These are phyloP conservation scores for Listrodromus nycthemerus DNA, from an alignment of 2,888 invertebrate species.

Conservation along the genomic window DNA sequence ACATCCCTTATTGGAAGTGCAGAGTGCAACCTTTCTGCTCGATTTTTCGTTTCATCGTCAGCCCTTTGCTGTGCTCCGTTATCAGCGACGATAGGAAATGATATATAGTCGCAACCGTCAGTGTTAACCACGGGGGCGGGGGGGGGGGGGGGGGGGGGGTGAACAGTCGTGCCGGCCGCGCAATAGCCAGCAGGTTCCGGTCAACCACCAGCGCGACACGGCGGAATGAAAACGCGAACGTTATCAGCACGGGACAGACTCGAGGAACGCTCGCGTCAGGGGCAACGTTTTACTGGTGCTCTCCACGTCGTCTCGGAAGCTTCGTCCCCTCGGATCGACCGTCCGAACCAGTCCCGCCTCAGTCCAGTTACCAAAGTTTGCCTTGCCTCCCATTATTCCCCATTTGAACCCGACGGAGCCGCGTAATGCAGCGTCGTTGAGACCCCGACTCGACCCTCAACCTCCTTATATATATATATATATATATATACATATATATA, in stretches of 20 bases:
- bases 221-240: constrained; percentile 53
- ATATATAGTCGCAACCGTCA: constrained; percentile 10
- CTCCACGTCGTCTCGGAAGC: constrained; percentile 29
- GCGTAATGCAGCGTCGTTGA: constrained; percentile 61
- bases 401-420: constrained; percentile 62
- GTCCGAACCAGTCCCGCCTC: constrained; percentile 35
- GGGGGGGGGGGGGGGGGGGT: not conserved
- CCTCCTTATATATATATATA: not conserved
- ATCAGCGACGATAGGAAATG: constrained; percentile 22
- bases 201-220: constrained; percentile 49
- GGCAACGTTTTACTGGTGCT: constrained; percentile 40
- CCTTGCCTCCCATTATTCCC: constrained; percentile 71
- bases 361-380: constrained; percentile 73
- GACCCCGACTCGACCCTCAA: constrained; percentile 13
- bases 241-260: constrained; percentile 64
- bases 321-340: constrained; percentile 53
- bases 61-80: not conserved
- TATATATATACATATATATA: not conserved
- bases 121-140: not conserved
- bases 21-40: constrained; percentile 63
- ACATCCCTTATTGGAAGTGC: constrained; percentile 52
- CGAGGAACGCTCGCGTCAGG: constrained; percentile 63
- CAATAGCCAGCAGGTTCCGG: constrained; percentile 39
- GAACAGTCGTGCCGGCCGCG: constrained; percentile 2
- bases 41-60: constrained; percentile 37